Conservation (phyloP, 2,888 invertebrate species). For the Calameuta filiformis region DNA sequence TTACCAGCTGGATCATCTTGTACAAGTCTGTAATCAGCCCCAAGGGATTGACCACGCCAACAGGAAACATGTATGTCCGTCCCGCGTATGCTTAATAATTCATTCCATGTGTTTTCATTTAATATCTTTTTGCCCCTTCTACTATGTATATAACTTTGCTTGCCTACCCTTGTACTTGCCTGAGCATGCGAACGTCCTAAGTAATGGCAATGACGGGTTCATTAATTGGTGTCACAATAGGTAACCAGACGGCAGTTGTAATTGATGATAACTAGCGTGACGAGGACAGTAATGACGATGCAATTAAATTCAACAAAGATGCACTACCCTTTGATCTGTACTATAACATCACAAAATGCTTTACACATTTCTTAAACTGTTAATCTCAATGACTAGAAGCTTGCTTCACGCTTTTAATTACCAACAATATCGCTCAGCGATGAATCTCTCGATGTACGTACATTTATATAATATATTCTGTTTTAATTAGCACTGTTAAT, state of each 20-base stretch:
- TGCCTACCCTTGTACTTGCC: not conserved
- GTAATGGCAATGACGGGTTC: not conserved
- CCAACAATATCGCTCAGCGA: no score
- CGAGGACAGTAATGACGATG: not conserved
- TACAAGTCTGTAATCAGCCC: slow-evolving; percentile 95
- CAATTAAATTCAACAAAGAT: not conserved
- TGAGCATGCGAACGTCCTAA: not conserved
- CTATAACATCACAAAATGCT: not conserved
- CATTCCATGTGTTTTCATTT: not conserved
- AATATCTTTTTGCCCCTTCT: not conserved
- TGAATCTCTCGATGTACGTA: not conserved
- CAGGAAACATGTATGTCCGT: slow-evolving; percentile 79
- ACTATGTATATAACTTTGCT: not conserved
- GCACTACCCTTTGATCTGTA: not conserved
- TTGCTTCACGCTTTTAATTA: not conserved
- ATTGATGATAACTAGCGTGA: not conserved
- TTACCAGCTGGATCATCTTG: slow-evolving; percentile 94
- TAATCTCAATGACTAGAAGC: not conserved
- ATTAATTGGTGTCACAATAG: not conserved
- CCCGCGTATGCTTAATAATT: slow-evolving; percentile 17
- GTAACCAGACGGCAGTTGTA: not conserved
- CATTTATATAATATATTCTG: not conserved
- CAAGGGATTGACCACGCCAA: slow-evolving; percentile 74
- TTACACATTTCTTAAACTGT: not conserved
- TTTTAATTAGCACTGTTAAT: not conserved